Evolutionary conservation across 2,888 invertebrate genomes (phyloP).

Genomic region (Campaea margaritaria): DNA sequence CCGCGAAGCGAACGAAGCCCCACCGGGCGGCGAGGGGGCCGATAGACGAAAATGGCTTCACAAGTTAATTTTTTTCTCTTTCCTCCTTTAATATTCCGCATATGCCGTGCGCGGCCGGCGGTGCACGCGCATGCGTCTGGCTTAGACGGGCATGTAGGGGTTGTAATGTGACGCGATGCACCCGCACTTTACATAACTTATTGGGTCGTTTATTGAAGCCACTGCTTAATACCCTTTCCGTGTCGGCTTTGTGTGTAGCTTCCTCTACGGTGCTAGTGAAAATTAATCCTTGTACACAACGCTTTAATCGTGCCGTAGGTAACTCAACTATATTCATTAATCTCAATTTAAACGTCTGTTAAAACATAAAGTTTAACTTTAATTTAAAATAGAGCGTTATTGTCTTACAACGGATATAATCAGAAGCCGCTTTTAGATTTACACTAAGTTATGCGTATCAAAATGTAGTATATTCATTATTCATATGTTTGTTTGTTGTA

Average conservation of each 20-base stretch:
- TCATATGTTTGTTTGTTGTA: too few relatives aligned
- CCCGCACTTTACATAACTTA: constrained; percentile 84
- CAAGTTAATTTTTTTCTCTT: constrained; percentile 86
- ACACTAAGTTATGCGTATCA: too few relatives aligned
- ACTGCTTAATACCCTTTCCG: constrained; percentile 81
- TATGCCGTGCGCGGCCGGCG: constrained; percentile 80
- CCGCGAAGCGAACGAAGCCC: constrained; percentile 59
- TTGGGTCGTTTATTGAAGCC: constrained; percentile 82
- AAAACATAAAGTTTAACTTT: constrained; percentile 46
- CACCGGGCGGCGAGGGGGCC: constrained; percentile 76
- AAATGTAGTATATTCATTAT: too few relatives aligned
- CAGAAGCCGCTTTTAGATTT: too few relatives aligned
- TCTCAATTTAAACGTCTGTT: constrained; percentile 59
- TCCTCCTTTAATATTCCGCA: constrained; percentile 85
- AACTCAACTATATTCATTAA: too few relatives aligned
- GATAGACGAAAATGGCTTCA: constrained; percentile 85
- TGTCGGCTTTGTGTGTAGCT: constrained; percentile 78
- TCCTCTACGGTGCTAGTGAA: constrained; percentile 66
- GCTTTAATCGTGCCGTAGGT: constrained; percentile 63
- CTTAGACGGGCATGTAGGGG: constrained; percentile 69
- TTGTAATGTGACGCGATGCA: constrained; percentile 83
- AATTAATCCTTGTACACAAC: constrained; percentile 75
- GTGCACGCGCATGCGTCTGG: constrained; percentile 82
- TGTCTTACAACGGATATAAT: constrained; percentile 1
- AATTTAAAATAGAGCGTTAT: constrained; percentile 27